phyloP scores from a whole-genome alignment of 2,797 vertebrate species.

The Taenioides sp. region DNA sequence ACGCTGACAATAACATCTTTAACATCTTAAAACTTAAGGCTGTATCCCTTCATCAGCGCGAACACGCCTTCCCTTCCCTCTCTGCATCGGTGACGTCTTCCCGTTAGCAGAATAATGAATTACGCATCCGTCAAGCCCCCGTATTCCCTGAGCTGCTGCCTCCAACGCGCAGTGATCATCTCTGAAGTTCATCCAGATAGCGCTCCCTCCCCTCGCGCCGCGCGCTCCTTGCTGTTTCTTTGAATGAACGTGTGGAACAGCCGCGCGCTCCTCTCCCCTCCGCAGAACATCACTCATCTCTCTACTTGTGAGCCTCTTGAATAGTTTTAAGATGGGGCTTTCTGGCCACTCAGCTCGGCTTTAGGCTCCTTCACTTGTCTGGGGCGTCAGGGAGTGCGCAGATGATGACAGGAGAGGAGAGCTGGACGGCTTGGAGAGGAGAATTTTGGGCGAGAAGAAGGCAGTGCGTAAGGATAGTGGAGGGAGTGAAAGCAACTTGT shows the following conservation, averaged over 20 bases:
- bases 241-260: constrained; percentile 25
- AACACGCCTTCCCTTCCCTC: constrained; percentile 25
- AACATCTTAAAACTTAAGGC: too few species aligned
- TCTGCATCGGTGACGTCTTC: constrained; percentile 52
- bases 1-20: too few species aligned
- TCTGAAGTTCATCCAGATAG: constrained; percentile 57
- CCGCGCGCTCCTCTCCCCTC: constrained; percentile 34
- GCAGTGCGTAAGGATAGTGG: constrained; percentile 6
- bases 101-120: constrained; percentile 42
- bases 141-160: constrained; percentile 9
- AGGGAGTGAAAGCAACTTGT: too few species aligned
- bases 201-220: neutral
- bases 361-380: constrained; percentile 22
- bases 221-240: neutral
- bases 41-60: neutral
- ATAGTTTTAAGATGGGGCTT: constrained; percentile 52
- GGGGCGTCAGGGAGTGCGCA: constrained; percentile 29
- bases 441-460: constrained; percentile 27
- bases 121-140: constrained; percentile 32
- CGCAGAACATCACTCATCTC: constrained; percentile 49
- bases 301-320: constrained; percentile 48
- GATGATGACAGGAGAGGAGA: constrained; percentile 1
- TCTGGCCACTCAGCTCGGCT: constrained; percentile 39
- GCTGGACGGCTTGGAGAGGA: constrained; percentile 12
- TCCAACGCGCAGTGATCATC: constrained; percentile 29